These are phyloP conservation scores for Peromyscus nudipes DNA, from an alignment of 2,797 vertebrate species.

Conservation along the genomic window DNA sequence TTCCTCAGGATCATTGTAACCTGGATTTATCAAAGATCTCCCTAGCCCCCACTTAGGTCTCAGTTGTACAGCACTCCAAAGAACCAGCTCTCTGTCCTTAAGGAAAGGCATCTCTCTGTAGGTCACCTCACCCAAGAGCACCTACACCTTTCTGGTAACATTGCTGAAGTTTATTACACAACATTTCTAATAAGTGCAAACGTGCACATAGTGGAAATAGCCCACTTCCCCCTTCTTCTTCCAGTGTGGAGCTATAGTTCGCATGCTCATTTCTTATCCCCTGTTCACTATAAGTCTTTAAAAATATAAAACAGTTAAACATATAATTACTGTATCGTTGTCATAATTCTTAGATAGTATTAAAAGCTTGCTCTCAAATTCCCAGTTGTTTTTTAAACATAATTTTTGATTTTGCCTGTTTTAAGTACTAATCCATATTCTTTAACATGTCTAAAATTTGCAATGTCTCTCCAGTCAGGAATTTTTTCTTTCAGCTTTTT, in stretches of 20 bases:
- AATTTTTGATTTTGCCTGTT: background rate
- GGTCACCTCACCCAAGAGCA: background rate
- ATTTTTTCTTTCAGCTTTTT: background rate
- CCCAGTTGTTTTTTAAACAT: background rate
- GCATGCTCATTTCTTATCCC: background rate
- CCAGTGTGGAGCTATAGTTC: background rate
- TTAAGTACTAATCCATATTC: background rate
- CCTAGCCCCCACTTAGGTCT: background rate
- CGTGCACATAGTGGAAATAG: background rate
- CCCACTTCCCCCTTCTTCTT: background rate
- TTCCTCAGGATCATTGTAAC: background rate
- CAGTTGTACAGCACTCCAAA: background rate
- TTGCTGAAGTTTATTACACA: background rate
- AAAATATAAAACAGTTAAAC: background rate
- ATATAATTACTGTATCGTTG: background rate
- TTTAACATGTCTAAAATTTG: background rate
- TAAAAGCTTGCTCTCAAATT: background rate
- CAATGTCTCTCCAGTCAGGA: background rate
- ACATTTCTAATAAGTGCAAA: background rate
- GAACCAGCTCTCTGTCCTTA: background rate
- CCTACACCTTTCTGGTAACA: background rate
- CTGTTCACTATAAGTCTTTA: background rate
- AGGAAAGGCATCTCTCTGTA: background rate
- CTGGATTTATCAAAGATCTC: background rate
- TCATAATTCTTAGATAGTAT: conserved; percentile 2